Evolutionary conservation across 2,888 invertebrate species (phyloP), one percentile per base, ranked within the genome.

Genomic region (Caenorhabditis sp.): DNA sequence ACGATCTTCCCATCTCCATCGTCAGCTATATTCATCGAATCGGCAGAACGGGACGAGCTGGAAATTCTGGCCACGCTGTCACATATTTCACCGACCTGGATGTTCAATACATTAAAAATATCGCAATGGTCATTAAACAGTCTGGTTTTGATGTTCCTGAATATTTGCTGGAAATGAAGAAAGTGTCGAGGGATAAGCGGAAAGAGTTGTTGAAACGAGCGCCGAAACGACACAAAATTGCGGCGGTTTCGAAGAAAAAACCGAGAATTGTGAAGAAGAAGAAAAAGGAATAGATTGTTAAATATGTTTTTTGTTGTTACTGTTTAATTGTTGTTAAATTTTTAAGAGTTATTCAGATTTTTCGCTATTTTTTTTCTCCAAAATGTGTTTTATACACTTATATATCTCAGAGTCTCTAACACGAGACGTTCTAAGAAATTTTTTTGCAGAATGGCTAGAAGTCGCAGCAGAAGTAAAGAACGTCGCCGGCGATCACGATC

Each of bases 41-140:
- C 71, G 93, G 95, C 26, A 91, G 97, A 61, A 95, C 97, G 0
- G 97, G 97, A 0, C 91, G 97, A 77, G 97, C 97, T 1, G 97
- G 97, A 0, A 91, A 93, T 71, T 91, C 89, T 57, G 97, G 97
- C 1, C 92, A 91, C 85, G 95, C 97, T 0, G 90, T 97, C 57
- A 97, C 97, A 0, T 96, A 94, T 89, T 97, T 95, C 89, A 96
- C 97, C 0, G 92, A 93, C 85, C 92, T 93, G 37, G 97, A 99
- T 89, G 92, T 92, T n/a, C 90, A 72, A 36, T 73, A 61, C 57
- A 91, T 97, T 8, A 91, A 94, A 87, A 93, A 93, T 84, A 95
- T 97, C 88, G 95, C 95, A 0, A 92, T 93, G 64, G 92, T 97
- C 51, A 92, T 97, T 89, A 92, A 92, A 84, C 93, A 93, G 84